Evolutionary conservation across 2,797 vertebrate species (phyloP).

Genomic region (Sebastes hubbsi): DNA sequence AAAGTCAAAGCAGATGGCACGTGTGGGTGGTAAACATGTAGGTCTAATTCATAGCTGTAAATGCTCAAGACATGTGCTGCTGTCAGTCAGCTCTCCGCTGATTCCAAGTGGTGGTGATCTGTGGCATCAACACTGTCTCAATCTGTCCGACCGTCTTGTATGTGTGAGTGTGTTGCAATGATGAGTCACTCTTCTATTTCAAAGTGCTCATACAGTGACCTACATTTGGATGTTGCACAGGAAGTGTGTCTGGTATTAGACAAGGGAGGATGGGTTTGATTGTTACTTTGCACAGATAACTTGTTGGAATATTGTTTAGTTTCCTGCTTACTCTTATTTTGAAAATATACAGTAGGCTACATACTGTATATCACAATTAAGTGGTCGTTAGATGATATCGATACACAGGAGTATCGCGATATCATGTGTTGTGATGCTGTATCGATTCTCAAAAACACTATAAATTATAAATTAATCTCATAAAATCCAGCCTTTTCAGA

Average conservation of each 20-base stretch:
- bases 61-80: slow-evolving; percentile 53
- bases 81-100: slow-evolving; percentile 54
- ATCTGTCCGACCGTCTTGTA: slow-evolving; percentile 52
- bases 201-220: slow-evolving; percentile 45
- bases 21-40: slow-evolving; percentile 43
- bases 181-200: slow-evolving; percentile 64
- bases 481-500: too few species aligned
- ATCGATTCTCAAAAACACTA: too few species aligned
- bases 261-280: neutral
- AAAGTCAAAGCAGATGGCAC: slow-evolving; percentile 48
- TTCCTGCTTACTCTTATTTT: neutral
- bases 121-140: slow-evolving; percentile 48
- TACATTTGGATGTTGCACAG: slow-evolving; percentile 34
- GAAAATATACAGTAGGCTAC: neutral
- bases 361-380: too few species aligned
- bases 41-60: slow-evolving; percentile 37
- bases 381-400: too few species aligned
- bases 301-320: neutral
- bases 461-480: too few species aligned
- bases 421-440: too few species aligned
- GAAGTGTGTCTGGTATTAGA: neutral
- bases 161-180: slow-evolving; percentile 29
- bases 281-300: neutral
- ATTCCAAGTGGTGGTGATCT: slow-evolving; percentile 28
- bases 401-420: too few species aligned